phyloP scores from a whole-genome alignment of 1,140 invertebrate species.

The Drosophila varians region DNA sequence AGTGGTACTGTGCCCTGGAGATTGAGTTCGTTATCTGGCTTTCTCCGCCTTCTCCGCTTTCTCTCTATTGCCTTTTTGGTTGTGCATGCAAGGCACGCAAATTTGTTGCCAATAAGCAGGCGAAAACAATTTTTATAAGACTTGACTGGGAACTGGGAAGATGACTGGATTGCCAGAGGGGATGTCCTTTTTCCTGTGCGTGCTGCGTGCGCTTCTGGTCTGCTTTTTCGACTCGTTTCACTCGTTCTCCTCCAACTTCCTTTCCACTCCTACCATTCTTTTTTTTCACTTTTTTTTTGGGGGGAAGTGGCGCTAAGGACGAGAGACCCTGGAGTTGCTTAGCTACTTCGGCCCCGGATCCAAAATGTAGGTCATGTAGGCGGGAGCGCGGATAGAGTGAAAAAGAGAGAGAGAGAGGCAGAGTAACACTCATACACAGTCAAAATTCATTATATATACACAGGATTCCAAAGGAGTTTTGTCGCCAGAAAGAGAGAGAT shows the following conservation, averaged over 20 bases:
- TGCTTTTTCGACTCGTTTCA: background rate
- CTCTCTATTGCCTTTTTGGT: conserved; percentile 1
- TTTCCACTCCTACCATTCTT: conserved; percentile 1
- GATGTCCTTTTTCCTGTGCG: conserved; percentile 55
- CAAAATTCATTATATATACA: conserved; percentile 41
- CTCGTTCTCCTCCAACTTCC: conserved; percentile 6
- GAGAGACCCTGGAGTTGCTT: conserved; percentile 55
- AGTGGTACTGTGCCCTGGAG: background rate
- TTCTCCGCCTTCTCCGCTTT: conserved; percentile 14
- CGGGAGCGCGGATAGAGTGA: conserved; percentile 2
- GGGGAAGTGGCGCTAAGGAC: conserved; percentile 9
- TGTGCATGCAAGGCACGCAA: conserved; percentile 70
- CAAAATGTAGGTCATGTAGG: conserved; percentile 71
- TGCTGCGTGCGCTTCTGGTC: conserved; percentile 58
- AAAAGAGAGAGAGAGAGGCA: background rate
- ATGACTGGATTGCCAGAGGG: conserved; percentile 16
- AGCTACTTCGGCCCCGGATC: conserved; percentile 53
- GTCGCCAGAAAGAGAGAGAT: conserved; percentile 10
- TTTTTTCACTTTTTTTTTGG: background rate
- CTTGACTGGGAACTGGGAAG: conserved; percentile 21
- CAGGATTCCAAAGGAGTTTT: conserved; percentile 10
- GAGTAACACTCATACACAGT: conserved; percentile 17
- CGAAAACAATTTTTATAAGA: conserved; percentile 74
- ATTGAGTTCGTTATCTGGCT: background rate
- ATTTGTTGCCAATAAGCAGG: conserved; percentile 74